Conservation (phyloP, 2,888 invertebrate genomes). For the Yponomeuta evonymella region DNA sequence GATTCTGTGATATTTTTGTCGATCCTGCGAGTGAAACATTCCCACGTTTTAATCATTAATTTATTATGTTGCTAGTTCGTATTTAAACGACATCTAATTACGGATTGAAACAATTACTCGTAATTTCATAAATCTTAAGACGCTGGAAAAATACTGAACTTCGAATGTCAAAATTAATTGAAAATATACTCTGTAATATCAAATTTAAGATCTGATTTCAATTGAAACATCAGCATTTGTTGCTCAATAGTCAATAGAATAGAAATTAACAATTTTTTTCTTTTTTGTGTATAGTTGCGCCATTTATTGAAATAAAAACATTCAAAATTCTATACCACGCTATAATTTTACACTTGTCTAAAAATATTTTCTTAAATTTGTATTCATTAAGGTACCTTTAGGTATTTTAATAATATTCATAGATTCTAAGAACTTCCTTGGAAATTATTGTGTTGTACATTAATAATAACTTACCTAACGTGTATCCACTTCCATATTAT, state of each 20-base stretch:
- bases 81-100: constrained; percentile 19
- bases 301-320: too few species aligned
- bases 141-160: not conserved
- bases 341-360: too few species aligned
- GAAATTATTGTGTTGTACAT: not conserved
- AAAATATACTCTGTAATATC: constrained; percentile 1
- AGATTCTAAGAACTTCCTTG: not conserved
- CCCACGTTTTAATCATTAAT: constrained; percentile 22
- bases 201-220: not conserved
- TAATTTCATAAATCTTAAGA: constrained; percentile 17
- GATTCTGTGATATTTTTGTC: constrained; percentile 15
- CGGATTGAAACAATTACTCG: not conserved
- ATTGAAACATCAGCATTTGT: too few species aligned
- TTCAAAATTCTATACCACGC: too few species aligned
- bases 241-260: too few species aligned
- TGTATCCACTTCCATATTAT: not conserved
- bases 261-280: too few species aligned
- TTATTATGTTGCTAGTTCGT: constrained; percentile 28
- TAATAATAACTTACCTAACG: not conserved
- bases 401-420: not conserved
- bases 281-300: too few species aligned
- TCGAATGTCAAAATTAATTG: constrained; percentile 14
- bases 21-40: constrained; percentile 16
- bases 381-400: not conserved
- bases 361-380: too few species aligned